A percentile compares a stretch with the other conserved stretches of the same genome.
Conservation (phyloP, 2,113 vertebrate genomes). For the Zosterops japonicus region DNA sequence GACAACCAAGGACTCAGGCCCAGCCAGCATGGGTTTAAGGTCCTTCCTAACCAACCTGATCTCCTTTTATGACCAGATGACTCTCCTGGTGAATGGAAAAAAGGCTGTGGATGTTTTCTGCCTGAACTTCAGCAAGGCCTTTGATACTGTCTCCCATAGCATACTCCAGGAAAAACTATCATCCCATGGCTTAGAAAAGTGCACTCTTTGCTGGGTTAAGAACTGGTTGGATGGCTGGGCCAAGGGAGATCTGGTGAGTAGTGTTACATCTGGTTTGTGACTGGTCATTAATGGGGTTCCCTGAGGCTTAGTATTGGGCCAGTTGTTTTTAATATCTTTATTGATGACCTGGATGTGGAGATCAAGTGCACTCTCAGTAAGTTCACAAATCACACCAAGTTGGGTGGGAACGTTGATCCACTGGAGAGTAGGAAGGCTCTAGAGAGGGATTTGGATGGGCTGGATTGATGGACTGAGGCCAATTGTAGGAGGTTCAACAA, state of each 20-base stretch:
- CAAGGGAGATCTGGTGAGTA: neutral
- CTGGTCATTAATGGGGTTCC: neutral
- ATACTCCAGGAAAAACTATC: neutral
- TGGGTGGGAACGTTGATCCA: neutral
- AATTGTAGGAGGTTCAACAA: neutral
- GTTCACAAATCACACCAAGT: neutral
- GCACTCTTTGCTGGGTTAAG: neutral
- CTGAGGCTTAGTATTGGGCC: neutral
- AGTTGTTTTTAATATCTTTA: neutral
- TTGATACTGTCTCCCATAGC: neutral
- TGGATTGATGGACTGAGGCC: neutral
- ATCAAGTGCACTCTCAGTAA: neutral
- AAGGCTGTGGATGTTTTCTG: neutral
- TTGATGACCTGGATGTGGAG: neutral
- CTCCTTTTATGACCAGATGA: neutral
- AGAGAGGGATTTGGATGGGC: neutral
- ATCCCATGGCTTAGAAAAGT: neutral
- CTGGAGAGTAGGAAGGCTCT: neutral
- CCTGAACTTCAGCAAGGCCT: neutral
- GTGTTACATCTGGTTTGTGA: neutral
- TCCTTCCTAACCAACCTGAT: neutral
- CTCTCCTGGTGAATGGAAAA: rapidly evolving
- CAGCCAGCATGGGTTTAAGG: neutral
- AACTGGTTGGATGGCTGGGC: neutral
- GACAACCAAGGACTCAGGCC: neutral